Evolutionary conservation across 1,140 invertebrate genomes (phyloP), one percentile per base, ranked within the genome.

Genomic region (Drosophila trapezifrons): DNA sequence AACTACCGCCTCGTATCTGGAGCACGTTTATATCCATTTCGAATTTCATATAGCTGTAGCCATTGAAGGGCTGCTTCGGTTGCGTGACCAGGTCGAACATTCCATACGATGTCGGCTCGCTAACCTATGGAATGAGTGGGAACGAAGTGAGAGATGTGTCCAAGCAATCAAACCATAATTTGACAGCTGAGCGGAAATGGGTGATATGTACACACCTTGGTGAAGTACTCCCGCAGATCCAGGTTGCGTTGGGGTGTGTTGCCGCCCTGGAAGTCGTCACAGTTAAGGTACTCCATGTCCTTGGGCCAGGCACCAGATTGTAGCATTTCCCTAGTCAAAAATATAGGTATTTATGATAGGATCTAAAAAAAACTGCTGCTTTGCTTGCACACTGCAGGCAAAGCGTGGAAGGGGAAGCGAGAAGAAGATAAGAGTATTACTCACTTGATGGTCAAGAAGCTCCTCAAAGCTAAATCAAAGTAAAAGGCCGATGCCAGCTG

Each of bases 401-500:
- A 29, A 29, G 27, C 27, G 7, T 29, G 7, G 27, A 29, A 29
- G 27, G 9, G 27, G 0, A 2, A 27, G 25, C 25, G 0, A 0
- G 25, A 27, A 27, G 7, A 7, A 7, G 25, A 27, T 27, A 29
- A 29, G n/a, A n/a, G 32, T 13, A n/a, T 15, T 47, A 64, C 93
- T 93, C 93, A 95, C 95, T 95, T 96, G 78, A 96, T 95, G 2
- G 96, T 94, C n/a, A 95, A 89, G 57, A 97, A 94, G 10, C 95
- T 95, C 47, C 95, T 92, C 25, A 96, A 90, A 8, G 95, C 94
- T 20, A 98, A 86, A 91, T 98, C 97, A 92, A 97, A 98, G 90
- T 97, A 97, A 91, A 98, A 98, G 0, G 96, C 95, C 7, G 96
- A 95, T 4, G 95, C 94, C 52, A 96, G 94, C 89, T 95, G 94